Conservation (phyloP, 1,140 invertebrate genomes). For the Dufourea novaeangliae region DNA sequence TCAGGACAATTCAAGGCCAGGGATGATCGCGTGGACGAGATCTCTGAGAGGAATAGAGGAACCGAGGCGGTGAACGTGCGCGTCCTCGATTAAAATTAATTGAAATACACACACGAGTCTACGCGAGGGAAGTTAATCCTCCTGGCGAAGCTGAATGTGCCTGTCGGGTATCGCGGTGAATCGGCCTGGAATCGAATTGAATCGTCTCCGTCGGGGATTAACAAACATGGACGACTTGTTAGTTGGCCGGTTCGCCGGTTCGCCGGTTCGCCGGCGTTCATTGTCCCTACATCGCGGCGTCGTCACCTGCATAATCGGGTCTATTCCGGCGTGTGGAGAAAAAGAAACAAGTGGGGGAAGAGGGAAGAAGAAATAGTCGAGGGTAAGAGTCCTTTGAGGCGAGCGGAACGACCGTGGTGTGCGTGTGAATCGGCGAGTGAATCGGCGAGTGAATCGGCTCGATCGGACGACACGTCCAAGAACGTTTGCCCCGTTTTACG, state of each 20-base stretch:
- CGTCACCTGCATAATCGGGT: slow-evolving; percentile 12
- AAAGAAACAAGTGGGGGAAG: slow-evolving; percentile 13
- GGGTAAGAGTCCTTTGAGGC: background rate
- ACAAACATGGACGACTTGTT: slow-evolving; percentile 24
- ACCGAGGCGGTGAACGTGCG: too few species aligned
- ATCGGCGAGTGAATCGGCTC: slow-evolving; percentile 69
- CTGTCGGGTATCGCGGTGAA: background rate
- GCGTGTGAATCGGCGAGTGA: too few species aligned
- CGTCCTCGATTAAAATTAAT: slow-evolving; percentile 32
- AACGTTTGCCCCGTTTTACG: slow-evolving; percentile 36
- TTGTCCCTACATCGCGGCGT: background rate
- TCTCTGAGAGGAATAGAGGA: too few species aligned
- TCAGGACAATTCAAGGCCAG: too few species aligned
- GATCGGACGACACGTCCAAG: slow-evolving; percentile 40
- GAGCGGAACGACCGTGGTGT: slow-evolving; percentile 55
- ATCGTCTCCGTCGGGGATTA: slow-evolving; percentile 24
- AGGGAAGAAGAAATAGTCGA: background rate
- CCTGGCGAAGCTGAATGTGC: background rate
- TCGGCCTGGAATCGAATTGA: slow-evolving; percentile 17
- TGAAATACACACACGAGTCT: background rate
- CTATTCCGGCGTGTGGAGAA: background rate
- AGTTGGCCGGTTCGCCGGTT: too few species aligned
- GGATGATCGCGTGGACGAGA: too few species aligned
- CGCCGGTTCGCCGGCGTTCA: background rate
- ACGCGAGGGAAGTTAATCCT: background rate